Conservation (phyloP, 2,797 vertebrate genomes). For the Chelidonichthys spinosus region DNA sequence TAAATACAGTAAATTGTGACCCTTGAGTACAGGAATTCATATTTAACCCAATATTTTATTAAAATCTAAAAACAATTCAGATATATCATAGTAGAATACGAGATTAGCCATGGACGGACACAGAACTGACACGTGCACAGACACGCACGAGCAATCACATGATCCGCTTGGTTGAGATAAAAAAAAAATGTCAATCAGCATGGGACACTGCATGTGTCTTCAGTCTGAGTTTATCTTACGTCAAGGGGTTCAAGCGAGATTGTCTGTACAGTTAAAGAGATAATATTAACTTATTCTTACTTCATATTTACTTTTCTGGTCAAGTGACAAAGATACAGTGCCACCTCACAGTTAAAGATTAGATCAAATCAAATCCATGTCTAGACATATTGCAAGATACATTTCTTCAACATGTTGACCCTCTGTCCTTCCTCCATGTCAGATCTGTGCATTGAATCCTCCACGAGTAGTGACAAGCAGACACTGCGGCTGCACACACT, state of each 20-base stretch:
- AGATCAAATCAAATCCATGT: slow-evolving; percentile 8
- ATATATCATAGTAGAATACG: not conserved
- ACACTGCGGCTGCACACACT: slow-evolving; percentile 1
- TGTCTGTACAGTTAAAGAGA: not conserved
- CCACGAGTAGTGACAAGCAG: not conserved
- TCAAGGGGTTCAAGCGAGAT: not conserved
- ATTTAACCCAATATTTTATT: not conserved
- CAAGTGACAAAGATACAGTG: too few species aligned
- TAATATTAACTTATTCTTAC: not conserved
- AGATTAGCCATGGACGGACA: not conserved
- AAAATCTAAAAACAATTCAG: not conserved
- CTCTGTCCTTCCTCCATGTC: not conserved
- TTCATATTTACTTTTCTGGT: not conserved
- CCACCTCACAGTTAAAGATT: not conserved
- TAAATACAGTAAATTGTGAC: not conserved
- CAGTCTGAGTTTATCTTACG: not conserved
- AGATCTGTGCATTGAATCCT: slow-evolving; percentile 29
- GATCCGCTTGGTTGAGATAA: not conserved
- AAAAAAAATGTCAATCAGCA: not conserved
- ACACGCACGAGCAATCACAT: too few species aligned
- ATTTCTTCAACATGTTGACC: slow-evolving; percentile 5
- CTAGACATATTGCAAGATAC: not conserved
- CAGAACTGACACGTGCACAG: not conserved
- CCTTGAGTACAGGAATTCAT: not conserved
- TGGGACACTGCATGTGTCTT: not conserved